Percentiles rank a stretch among this genome's conserved stretches.
Conservation (phyloP, 2,888 invertebrate species). For the Leucozona laternaria region DNA sequence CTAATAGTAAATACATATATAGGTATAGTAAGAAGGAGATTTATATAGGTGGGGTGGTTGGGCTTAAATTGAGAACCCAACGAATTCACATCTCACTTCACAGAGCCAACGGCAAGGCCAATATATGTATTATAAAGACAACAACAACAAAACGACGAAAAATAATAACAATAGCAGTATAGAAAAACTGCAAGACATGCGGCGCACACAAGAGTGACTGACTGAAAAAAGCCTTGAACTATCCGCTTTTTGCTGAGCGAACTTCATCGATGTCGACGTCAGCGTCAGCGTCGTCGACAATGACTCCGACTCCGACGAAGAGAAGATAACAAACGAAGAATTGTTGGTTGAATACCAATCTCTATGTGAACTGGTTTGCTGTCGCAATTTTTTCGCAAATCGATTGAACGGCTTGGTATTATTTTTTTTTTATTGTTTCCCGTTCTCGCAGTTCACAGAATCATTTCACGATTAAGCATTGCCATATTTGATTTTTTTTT, state of each 20-base stretch:
- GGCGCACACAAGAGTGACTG: slow-evolving; percentile 39
- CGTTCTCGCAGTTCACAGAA: slow-evolving; percentile 15
- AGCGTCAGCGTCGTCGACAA: not conserved
- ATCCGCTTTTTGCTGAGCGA: slow-evolving; percentile 38
- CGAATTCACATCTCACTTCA: slow-evolving; percentile 55
- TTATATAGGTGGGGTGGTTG: slow-evolving; percentile 8
- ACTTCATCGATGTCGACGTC: slow-evolving; percentile 18
- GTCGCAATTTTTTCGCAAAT: slow-evolving; percentile 53
- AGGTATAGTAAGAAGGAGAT: not conserved
- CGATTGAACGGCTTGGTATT: not conserved
- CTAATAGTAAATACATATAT: no score
- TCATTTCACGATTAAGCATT: not conserved
- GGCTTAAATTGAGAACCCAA: slow-evolving; percentile 33
- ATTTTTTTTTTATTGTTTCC: slow-evolving; percentile 21
- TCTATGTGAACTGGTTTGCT: slow-evolving; percentile 53
- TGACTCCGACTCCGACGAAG: not conserved
- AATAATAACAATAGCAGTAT: slow-evolving; percentile 29
- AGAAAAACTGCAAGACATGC: slow-evolving; percentile 36
- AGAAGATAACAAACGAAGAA: slow-evolving; percentile 2
- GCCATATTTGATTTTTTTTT: not conserved
- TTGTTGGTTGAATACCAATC: slow-evolving; percentile 21
- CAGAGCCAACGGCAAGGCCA: slow-evolving; percentile 61
- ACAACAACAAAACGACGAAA: slow-evolving; percentile 18
- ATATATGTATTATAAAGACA: slow-evolving; percentile 7
- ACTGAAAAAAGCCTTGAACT: slow-evolving; percentile 66